phyloP scores from a whole-genome alignment of 2,888 invertebrate species.

The Eupithecia subumbrata region DNA sequence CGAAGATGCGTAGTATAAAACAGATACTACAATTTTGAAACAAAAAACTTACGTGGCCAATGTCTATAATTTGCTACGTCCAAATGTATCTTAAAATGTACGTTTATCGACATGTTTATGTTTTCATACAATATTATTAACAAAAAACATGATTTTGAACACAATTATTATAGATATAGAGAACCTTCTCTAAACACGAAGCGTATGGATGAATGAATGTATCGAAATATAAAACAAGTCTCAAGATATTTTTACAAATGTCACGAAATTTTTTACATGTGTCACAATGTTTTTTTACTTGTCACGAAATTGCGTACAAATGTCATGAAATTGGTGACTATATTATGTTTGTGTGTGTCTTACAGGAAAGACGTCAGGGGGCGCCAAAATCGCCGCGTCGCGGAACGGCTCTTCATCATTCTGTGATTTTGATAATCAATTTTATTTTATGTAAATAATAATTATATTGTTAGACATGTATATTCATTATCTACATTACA shows the following conservation, averaged over 20 bases:
- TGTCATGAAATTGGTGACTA: slow-evolving; percentile 48
- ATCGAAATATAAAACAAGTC: slow-evolving; percentile 25
- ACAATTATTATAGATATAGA: neutral
- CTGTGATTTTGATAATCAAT: slow-evolving; percentile 33
- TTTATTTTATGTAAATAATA: slow-evolving; percentile 11
- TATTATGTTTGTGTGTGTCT: slow-evolving; percentile 51
- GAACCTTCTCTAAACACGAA: neutral
- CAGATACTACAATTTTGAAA: neutral
- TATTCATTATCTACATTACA: neutral
- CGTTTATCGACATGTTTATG: neutral
- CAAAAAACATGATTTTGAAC: slow-evolving; percentile 13
- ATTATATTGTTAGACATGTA: neutral
- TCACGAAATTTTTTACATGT: slow-evolving; percentile 47
- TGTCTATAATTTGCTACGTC: slow-evolving; percentile 9
- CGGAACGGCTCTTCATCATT: slow-evolving; percentile 42
- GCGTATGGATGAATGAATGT: neutral
- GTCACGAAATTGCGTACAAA: slow-evolving; percentile 24
- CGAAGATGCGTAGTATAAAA: slow-evolving; percentile 15
- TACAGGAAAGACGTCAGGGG: slow-evolving; percentile 57
- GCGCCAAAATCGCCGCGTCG: slow-evolving; percentile 57
- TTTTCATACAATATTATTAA: slow-evolving; percentile 3
- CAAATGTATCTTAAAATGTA: slow-evolving; percentile 1
- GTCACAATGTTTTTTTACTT: slow-evolving; percentile 33
- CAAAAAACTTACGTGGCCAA: neutral
- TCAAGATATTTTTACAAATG: slow-evolving; percentile 51